Conservation (phyloP, 2,888 invertebrate genomes). For the Cephus nigrinus region DNA sequence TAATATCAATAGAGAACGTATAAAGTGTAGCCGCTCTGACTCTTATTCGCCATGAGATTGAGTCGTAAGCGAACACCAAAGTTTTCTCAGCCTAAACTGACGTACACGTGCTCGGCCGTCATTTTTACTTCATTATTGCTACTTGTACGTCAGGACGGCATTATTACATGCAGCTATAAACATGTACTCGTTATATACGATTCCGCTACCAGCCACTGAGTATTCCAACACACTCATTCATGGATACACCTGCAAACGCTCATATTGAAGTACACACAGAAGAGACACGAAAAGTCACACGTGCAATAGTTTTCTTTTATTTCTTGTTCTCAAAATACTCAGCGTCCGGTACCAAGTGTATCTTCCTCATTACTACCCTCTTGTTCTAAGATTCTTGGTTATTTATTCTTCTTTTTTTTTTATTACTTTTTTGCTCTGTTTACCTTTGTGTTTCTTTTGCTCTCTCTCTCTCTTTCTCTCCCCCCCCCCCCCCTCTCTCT, state of each 20-base stretch:
- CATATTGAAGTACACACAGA: neutral
- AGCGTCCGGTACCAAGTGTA: neutral
- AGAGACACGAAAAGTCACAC: neutral
- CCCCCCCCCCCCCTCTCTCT: too few relatives aligned
- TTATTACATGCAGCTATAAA: neutral
- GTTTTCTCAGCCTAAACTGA: neutral
- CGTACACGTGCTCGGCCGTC: neutral
- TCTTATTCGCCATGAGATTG: neutral
- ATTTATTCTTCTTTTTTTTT: neutral
- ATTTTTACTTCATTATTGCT: neutral
- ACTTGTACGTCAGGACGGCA: neutral
- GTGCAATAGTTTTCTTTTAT: neutral
- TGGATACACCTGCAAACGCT: neutral
- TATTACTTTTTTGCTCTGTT: neutral
- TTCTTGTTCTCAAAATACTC: neutral
- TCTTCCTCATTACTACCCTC: neutral
- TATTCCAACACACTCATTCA: neutral
- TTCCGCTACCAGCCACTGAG: neutral
- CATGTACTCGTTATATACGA: neutral
- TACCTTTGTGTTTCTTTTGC: neutral
- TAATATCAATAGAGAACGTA: constrained; percentile 25
- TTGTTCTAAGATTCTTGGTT: neutral
- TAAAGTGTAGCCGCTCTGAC: neutral
- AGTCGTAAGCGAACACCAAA: neutral
- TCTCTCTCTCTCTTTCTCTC: neutral